phyloP scores from a whole-genome alignment of 1,140 invertebrate genomes.

The Oedothorax gibbosus region DNA sequence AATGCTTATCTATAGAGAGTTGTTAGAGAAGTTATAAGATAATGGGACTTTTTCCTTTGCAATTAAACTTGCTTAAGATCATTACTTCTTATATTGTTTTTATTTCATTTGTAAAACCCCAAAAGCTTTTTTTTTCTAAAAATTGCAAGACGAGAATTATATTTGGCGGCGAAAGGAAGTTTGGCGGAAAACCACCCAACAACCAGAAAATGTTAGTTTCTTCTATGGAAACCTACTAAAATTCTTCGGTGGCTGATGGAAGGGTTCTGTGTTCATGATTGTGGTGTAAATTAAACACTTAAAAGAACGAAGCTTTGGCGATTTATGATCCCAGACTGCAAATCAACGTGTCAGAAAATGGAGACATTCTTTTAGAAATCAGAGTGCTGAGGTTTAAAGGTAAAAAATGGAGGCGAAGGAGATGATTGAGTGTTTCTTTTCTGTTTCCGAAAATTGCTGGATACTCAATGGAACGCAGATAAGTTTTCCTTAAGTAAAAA shows the following conservation, averaged over 20 bases:
- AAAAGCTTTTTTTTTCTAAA: no score
- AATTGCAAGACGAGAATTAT: no score
- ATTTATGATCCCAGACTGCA: slow-evolving; percentile 16
- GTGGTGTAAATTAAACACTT: slow-evolving; percentile 28
- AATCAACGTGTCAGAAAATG: background rate
- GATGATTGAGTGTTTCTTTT: background rate
- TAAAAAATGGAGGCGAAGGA: background rate
- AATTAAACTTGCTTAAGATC: no score
- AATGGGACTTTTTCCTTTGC: no score
- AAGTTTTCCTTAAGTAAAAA: background rate
- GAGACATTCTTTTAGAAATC: slow-evolving; percentile 1
- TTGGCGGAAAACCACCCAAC: no score
- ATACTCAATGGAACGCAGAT: background rate
- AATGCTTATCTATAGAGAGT: no score
- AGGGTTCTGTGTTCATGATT: background rate
- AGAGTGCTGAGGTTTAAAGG: background rate
- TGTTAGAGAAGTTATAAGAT: no score
- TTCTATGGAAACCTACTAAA: background rate
- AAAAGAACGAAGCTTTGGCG: background rate
- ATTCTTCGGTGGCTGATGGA: background rate
- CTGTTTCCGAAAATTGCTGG: background rate
- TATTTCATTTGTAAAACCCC: no score
- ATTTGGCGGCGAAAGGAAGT: no score
- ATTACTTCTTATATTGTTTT: no score
- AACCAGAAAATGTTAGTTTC: no score